Percentiles rank a stretch among this genome's conserved stretches.
phyloP scores from a whole-genome alignment of 2,888 invertebrate species.

The Clivina fossor region DNA sequence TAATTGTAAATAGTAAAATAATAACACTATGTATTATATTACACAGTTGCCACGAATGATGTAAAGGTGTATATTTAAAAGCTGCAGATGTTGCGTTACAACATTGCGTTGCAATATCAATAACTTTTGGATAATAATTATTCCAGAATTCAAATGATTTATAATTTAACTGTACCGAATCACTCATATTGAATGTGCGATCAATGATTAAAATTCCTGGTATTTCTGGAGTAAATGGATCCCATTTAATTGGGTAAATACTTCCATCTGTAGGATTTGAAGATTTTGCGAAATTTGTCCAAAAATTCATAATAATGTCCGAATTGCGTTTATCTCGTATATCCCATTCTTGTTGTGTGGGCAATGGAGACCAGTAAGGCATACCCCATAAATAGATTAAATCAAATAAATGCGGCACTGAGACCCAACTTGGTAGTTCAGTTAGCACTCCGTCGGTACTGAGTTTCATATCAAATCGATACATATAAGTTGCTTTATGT shows the following conservation, averaged over 20 bases:
- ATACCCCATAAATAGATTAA: slow-evolving; percentile 81
- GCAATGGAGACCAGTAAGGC: slow-evolving; percentile 67
- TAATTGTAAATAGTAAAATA: no score
- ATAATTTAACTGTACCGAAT: slow-evolving; percentile 67
- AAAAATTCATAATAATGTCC: slow-evolving; percentile 78
- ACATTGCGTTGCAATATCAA: slow-evolving; percentile 72
- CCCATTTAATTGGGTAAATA: slow-evolving; percentile 74
- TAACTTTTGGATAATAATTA: slow-evolving; percentile 76
- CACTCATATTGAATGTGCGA: slow-evolving; percentile 76
- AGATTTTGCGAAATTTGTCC: slow-evolving; percentile 76
- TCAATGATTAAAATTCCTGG: slow-evolving; percentile 75
- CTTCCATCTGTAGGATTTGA: slow-evolving; percentile 71
- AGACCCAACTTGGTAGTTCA: slow-evolving; percentile 74
- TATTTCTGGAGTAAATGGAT: slow-evolving; percentile 64
- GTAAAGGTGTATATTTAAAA: not conserved
- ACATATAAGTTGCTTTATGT: slow-evolving; percentile 64
- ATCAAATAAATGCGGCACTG: slow-evolving; percentile 80
- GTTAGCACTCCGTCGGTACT: slow-evolving; percentile 65
- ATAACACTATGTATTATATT: no score
- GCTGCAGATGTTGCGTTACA: slow-evolving; percentile 61
- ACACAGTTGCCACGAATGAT: no score
- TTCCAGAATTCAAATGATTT: slow-evolving; percentile 83
- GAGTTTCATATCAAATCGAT: slow-evolving; percentile 76
- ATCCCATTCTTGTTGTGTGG: slow-evolving; percentile 70
- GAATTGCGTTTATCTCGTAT: slow-evolving; percentile 75